Evolutionary conservation across 2,797 vertebrate genomes (phyloP).

Genomic region (Dipus sagitta): DNA sequence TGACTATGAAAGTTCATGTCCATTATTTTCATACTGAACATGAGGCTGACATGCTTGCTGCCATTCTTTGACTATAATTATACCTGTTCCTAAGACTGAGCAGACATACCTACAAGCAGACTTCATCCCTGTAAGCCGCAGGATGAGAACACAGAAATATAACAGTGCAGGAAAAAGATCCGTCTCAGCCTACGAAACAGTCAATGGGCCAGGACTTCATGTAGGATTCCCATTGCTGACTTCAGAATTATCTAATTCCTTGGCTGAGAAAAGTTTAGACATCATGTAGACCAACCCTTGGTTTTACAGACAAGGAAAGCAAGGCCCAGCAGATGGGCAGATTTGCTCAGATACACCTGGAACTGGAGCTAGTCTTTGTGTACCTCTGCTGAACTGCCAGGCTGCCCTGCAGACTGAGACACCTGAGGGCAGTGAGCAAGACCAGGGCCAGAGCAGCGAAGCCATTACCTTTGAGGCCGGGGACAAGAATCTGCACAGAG

Average conservation of each 20-base stretch:
- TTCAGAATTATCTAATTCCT: neutral
- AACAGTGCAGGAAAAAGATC: neutral
- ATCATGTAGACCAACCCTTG: accelerated
- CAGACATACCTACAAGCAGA: neutral
- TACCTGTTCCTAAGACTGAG: neutral
- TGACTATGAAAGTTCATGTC: neutral
- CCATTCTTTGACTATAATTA: neutral
- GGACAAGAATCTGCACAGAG: slow-evolving; percentile 97
- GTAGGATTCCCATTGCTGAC: accelerated
- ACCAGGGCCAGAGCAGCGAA: too few relatives aligned
- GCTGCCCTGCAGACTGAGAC: too few relatives aligned
- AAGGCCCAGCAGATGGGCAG: neutral
- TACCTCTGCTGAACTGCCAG: neutral
- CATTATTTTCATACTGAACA: neutral
- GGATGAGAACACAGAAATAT: neutral
- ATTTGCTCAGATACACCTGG: too few relatives aligned
- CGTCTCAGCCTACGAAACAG: neutral
- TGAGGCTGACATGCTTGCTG: neutral
- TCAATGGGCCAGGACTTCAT: neutral
- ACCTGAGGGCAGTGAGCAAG: neutral
- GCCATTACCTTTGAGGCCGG: slow-evolving; percentile 95
- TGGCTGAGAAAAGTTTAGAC: neutral
- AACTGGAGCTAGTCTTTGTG: neutral
- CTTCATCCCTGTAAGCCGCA: neutral
- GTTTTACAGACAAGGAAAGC: neutral